Evolutionary conservation across 2,888 invertebrate genomes (phyloP), one percentile per base, ranked within the genome.

Genomic region (Apotomis turbidana): DNA sequence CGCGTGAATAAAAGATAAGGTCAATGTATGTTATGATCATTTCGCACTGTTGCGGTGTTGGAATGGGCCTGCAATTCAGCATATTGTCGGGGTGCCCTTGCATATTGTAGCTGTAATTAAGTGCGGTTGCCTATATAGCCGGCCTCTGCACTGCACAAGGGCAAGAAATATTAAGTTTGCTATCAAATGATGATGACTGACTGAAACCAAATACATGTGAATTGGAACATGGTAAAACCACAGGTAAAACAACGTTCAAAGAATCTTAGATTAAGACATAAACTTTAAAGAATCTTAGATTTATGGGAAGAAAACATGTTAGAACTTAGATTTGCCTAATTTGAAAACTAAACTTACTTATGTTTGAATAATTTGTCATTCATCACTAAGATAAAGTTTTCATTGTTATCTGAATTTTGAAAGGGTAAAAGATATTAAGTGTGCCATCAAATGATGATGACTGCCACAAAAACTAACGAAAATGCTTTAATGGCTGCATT

Each of bases 71-170:
- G 64, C 64, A 54, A 70, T 70, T 66, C 59, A 54, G 64, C 58
- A 58, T 70, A 70, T 64, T 63, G 63, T 70, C 46, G 52, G 10
- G 13, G 60, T 55, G 66, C 71, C 75, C 66, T 76, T 75, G 77
- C 38, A 70, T 63, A 55, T 62, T 62, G 72, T 72, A 68, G 61
- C 59, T 61, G 69, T 68, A 76, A 75, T 75, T 64, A 75, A 73
- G 63, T 67, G 68, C 64, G 61, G 70, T 68, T 75, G 64, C 67
- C 76, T 77, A 75, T 76, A 74, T 74, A 73, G 70, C 61, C 80
- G 75, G 78, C 76, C 76, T 80, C 74, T 80, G 77, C 76, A 76
- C 62, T 63, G 59, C 73, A 67, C 75, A 75, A 78, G 76, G 77
- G 76, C 74, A 63, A 68, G 74, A 46, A n/a, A 70, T 36, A 58